phyloP scores from a whole-genome alignment of 2,888 invertebrate genomes.

The Branchipolynoe longqiensis region DNA sequence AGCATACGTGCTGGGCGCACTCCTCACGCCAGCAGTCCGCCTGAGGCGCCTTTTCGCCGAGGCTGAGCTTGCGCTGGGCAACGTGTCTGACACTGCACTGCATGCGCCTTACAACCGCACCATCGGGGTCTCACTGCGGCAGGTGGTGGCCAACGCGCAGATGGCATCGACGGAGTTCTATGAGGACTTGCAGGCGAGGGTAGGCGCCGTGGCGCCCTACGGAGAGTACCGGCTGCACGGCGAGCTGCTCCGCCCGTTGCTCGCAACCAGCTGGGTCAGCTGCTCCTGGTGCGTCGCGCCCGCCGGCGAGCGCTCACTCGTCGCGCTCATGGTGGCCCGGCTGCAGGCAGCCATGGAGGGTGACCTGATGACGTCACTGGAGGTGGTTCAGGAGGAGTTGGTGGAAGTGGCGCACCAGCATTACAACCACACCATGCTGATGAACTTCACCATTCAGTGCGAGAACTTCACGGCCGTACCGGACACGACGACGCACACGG shows the following conservation, averaged over 20 bases:
- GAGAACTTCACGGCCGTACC: background rate
- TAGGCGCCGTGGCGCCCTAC: background rate
- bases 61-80: background rate
- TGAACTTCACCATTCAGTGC: background rate
- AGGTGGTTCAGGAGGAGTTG: background rate
- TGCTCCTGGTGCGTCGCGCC: slow-evolving; percentile 4
- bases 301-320: background rate
- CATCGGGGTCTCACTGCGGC: background rate
- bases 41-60: background rate
- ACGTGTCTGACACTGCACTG: background rate
- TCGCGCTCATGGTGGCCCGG: background rate
- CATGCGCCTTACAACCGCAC: background rate
- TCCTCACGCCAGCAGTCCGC: background rate
- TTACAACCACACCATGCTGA: background rate
- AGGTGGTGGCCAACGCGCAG: background rate
- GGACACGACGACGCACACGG: background rate
- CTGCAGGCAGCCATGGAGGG: background rate
- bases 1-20: background rate
- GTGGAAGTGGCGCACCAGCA: background rate
- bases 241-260: background rate
- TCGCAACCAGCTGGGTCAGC: background rate
- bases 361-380: background rate
- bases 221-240: background rate
- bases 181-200: too few relatives aligned
- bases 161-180: background rate